phyloP scores from a whole-genome alignment of 2,113 vertebrate species.

The Indicator indicator region DNA sequence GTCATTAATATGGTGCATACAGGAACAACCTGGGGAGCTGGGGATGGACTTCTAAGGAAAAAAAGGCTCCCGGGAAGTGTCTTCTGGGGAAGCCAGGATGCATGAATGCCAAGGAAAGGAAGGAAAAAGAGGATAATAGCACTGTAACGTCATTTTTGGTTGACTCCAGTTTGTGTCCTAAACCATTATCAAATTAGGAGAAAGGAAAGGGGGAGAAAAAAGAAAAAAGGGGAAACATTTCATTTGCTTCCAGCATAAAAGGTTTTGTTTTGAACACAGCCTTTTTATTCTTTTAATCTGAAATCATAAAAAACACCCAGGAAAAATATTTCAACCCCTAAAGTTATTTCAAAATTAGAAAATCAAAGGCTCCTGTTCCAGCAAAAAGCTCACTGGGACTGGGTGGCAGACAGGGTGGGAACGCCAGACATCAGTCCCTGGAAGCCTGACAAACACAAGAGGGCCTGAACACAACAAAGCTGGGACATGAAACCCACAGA shows the following conservation, averaged over 20 bases:
- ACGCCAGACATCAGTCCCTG: constrained; percentile 59
- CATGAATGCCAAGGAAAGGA: not conserved
- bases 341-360: constrained; percentile 39
- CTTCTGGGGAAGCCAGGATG: not conserved
- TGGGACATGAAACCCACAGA: constrained; percentile 29
- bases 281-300: not conserved
- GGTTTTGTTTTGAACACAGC: not conserved
- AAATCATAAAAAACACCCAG: not conserved
- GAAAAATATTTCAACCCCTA: not conserved
- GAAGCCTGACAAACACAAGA: constrained; percentile 58
- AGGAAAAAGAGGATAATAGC: not conserved
- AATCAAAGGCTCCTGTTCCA: constrained; percentile 45
- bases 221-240: not conserved
- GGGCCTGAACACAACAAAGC: constrained; percentile 40
- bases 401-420: constrained; percentile 70
- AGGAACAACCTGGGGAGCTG: not conserved
- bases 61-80: not conserved
- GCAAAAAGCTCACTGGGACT: constrained; percentile 10
- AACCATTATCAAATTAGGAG: not conserved
- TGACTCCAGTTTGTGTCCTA: not conserved
- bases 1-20: constrained; percentile 31
- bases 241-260: not conserved
- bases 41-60: not conserved
- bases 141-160: not conserved
- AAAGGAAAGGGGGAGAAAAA: not conserved